Percentiles rank a stretch among this genome's conserved stretches.
phyloP scores from a whole-genome alignment of 2,113 vertebrate species.

The Sceloporus undulatus region DNA sequence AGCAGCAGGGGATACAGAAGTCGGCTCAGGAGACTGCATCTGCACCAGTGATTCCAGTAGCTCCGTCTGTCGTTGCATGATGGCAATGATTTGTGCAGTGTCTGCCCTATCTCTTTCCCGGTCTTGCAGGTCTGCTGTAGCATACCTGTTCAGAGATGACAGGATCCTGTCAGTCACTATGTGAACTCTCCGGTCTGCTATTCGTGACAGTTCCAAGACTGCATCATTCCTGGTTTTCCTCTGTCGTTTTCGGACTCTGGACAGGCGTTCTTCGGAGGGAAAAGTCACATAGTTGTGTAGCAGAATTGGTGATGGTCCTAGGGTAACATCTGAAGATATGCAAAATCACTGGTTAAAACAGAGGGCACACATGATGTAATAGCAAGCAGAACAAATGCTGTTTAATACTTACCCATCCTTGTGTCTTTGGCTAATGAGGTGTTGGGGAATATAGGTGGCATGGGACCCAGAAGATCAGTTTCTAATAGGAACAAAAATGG shows the following conservation, averaged over 20 bases:
- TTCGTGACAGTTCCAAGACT: conserved; percentile 25
- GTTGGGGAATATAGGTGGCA: background rate
- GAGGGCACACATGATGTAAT: background rate
- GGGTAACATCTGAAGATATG: background rate
- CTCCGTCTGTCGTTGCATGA: conserved; percentile 33
- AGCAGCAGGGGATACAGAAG: background rate
- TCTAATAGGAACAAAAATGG: background rate
- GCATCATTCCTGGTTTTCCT: conserved; percentile 17
- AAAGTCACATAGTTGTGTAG: background rate
- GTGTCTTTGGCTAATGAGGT: conserved; percentile 9
- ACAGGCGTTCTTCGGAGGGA: background rate
- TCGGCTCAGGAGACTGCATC: conserved; percentile 19
- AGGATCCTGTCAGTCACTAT: conserved; percentile 19
- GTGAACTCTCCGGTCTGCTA: conserved; percentile 27
- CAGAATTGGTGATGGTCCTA: background rate
- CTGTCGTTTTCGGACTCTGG: conserved; percentile 29
- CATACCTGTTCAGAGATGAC: conserved; percentile 27
- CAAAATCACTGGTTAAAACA: background rate
- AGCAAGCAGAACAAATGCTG: background rate
- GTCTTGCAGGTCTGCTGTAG: conserved; percentile 24
- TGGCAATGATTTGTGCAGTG: conserved; percentile 18
- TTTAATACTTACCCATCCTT: conserved; percentile 7
- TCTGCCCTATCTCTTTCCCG: conserved; percentile 14
- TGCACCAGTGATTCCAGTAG: conserved; percentile 27
- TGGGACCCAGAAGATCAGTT: background rate